These are phyloP conservation scores for Australoheros scitulus DNA, from an alignment of 2,113 vertebrate species.

Conservation along the genomic window DNA sequence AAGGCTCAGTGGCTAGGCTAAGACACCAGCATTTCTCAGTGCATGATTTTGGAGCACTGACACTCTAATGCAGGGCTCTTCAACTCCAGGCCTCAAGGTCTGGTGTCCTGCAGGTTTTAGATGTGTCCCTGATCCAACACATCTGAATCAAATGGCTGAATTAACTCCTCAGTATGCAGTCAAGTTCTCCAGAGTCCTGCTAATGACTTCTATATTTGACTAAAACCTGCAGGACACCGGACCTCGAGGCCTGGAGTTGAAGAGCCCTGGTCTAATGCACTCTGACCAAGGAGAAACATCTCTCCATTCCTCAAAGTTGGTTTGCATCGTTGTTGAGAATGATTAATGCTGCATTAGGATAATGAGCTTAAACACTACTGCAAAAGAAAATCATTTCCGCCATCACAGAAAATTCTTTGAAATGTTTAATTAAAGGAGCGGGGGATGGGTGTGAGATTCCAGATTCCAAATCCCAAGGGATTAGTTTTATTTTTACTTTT, in stretches of 20 bases:
- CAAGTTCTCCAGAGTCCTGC: too few species aligned
- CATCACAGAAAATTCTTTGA: background rate
- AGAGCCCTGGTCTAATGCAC: background rate
- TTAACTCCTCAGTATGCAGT: too few species aligned
- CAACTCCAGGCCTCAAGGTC: too few species aligned
- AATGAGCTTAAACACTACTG: fast-evolving
- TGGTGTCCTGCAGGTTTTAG: too few species aligned
- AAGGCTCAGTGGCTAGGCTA: background rate
- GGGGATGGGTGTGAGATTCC: too few species aligned
- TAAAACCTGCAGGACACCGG: too few species aligned
- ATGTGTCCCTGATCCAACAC: too few species aligned
- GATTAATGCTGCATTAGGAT: too few species aligned
- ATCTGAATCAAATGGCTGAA: too few species aligned
- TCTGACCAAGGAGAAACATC: background rate
- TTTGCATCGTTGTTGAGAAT: background rate
- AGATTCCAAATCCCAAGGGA: too few species aligned
- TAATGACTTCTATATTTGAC: too few species aligned
- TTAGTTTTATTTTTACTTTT: background rate
- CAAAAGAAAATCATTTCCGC: background rate
- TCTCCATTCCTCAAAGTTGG: background rate
- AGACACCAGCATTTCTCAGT: background rate
- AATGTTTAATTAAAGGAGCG: background rate
- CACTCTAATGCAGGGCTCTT: background rate
- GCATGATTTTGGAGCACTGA: background rate
- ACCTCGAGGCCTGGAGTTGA: too few species aligned